Base-by-base conservation (phyloP, 2,797 vertebrate genomes). In the Choloepus didactylus region DNA sequence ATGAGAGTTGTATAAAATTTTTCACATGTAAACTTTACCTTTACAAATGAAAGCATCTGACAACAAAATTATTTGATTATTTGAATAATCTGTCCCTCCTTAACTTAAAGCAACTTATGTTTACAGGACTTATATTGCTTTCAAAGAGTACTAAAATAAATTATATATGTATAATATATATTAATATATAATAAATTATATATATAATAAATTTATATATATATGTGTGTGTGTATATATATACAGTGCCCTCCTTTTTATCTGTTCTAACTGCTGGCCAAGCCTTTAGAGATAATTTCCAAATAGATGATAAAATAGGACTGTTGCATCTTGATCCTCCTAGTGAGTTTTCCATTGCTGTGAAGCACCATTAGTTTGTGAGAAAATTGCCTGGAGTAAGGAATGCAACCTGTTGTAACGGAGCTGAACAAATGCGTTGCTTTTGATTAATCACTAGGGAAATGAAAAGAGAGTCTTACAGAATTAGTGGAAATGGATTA, bases 71-170 rank as follows among this genome's bases (percentile, higher is more conserved):
- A 35, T 15, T 44, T 67, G 3, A 25, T 18, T 56, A 56, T 56
- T 44, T 60, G 10, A 41, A 41, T 64, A 76, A 77, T 66, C 29
- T 15, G 69, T 56, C 27, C 76, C 46, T 66, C 56, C 10, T 82
- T 56, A 19, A 56, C 18, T 56, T 64, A 94, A 81, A 81, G 5
- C 41, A 31, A 56, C 54, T 56, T 31, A 44, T 10, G 27, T 23
- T 84, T 88, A 66, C 6, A 3, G 21, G 41, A 49, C 46, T 59
- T 4, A 70, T 75, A 35, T 49, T 21, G 6, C 64, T 89, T 85
- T 89, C 54, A 88, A 64, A 54, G 46, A 82, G 38, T 89, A 19
- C 29, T 85, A 81, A 91, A 38, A 29, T 64, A 82, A 87, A 49
- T 35, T 35, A 35, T 35, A 35, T 35, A 35, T 35, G 35, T 35